Conservation (phyloP, 30 jellyfish, hydroid and myxozoan genomes). For the Pseudorhiza aurosa region DNA sequence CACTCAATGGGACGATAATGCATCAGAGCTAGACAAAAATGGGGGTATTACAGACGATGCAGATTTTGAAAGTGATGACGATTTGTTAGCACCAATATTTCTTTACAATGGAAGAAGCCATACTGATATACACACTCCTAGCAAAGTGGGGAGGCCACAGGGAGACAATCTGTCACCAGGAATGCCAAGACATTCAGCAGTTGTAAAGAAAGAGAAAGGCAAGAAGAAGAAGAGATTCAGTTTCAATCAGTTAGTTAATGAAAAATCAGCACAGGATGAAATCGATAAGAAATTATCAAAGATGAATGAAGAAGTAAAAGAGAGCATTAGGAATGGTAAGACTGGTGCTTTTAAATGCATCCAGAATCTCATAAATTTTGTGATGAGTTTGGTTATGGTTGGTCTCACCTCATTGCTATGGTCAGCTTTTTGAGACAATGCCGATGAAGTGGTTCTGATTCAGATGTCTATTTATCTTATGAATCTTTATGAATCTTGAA, state of each 20-base stretch:
- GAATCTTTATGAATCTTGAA: no score
- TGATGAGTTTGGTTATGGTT: no score
- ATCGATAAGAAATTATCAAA: constrained; percentile 22
- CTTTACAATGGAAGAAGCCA: neutral
- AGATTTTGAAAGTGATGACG: constrained; percentile 50
- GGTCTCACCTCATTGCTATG: no score
- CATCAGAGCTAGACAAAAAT: neutral
- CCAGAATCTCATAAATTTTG: no score
- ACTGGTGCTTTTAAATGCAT: no score
- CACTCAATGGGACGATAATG: neutral
- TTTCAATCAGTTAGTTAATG: constrained; percentile 26
- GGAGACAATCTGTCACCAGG: constrained; percentile 45
- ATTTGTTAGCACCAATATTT: constrained; percentile 40
- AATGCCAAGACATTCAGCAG: constrained; percentile 12
- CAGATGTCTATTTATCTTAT: no score
- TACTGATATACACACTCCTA: constrained; percentile 37
- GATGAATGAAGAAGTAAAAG: constrained; percentile 56
- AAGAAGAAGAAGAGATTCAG: neutral
- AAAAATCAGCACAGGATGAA: constrained; percentile 46
- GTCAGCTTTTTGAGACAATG: no score
- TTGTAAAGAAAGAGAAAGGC: neutral
- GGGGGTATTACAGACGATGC: neutral
- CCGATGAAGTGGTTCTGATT: no score
- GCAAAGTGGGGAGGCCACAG: constrained; percentile 25
- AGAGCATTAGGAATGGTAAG: constrained; percentile 32